Percentiles rank a stretch among this genome's conserved stretches.
Conservation (phyloP, 2,888 invertebrate species). For the Habrosyne pyritoides region DNA sequence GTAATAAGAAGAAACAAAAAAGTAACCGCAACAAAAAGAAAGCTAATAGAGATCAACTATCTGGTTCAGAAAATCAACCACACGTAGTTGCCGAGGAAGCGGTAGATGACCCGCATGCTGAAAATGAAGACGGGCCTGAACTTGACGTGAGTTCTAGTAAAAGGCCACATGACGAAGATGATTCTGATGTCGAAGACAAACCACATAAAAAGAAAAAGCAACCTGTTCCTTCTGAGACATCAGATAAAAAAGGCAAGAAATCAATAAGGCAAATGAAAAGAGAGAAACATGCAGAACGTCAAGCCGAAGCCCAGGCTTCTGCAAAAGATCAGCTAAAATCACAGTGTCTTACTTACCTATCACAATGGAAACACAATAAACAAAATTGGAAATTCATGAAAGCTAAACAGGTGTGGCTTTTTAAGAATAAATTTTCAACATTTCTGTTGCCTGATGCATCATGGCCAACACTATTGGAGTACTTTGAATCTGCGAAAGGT, state of each 20-base stretch:
- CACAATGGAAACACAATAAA: constrained; percentile 88
- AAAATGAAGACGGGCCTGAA: constrained; percentile 25
- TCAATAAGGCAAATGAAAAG: constrained; percentile 87
- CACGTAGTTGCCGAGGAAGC: constrained; percentile 16
- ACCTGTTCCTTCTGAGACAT: constrained; percentile 44
- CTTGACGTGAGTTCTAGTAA: constrained; percentile 26
- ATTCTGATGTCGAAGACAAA: constrained; percentile 55
- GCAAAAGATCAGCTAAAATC: constrained; percentile 81
- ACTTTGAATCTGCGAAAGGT: constrained; percentile 88
- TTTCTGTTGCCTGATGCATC: constrained; percentile 83
- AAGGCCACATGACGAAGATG: constrained; percentile 43
- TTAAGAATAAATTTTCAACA: constrained; percentile 86
- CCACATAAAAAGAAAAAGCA: constrained; percentile 63
- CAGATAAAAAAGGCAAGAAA: constrained; percentile 72
- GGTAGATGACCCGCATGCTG: constrained; percentile 22
- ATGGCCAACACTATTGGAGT: constrained; percentile 87
- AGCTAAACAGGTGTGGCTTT: constrained; percentile 89
- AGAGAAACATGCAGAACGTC: constrained; percentile 83
- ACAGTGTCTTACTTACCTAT: constrained; percentile 86
- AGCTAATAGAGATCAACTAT: constrained; percentile 22
- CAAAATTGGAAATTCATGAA: constrained; percentile 92
- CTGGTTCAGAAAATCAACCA: constrained; percentile 6
- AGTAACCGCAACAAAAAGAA: constrained; percentile 29
- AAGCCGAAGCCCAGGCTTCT: constrained; percentile 80
- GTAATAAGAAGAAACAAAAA: constrained; percentile 51